A percentile compares a stretch with the other conserved stretches of the same genome.
Evolutionary conservation across 1,140 invertebrate genomes (phyloP).

Genomic region (Heliconius himera): DNA sequence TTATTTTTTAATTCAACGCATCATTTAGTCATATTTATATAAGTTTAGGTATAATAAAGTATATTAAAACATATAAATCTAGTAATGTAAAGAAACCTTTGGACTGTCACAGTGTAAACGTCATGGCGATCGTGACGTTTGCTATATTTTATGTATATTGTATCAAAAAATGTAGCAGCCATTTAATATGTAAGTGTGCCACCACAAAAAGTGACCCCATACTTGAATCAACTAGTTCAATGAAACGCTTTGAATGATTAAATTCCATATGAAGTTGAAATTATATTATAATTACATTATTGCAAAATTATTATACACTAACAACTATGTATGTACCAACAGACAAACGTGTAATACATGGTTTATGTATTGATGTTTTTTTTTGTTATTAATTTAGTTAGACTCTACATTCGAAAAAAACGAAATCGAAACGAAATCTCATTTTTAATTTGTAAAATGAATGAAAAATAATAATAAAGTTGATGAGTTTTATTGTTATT

Average conservation of each 20-base stretch:
- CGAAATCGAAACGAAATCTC: background rate
- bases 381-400: too few species aligned
- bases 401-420: background rate
- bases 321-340: too few species aligned
- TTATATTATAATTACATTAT: background rate
- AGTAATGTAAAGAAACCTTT: background rate
- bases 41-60: too few species aligned
- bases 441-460: background rate
- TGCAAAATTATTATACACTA: background rate
- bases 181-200: conserved; percentile 8
- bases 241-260: background rate
- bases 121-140: background rate
- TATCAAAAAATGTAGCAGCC: background rate
- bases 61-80: too few species aligned
- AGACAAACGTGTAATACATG: too few species aligned
- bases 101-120: background rate
- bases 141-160: background rate
- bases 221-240: conserved; percentile 8
- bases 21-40: too few species aligned
- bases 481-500: background rate
- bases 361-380: too few species aligned
- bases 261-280: conserved; percentile 8
- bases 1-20: too few species aligned
- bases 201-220: conserved; percentile 6
- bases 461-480: background rate